Evolutionary conservation across 2,797 vertebrate species (phyloP), one percentile per base, ranked within the genome.

Genomic region (Melanotaenia parkinsoni): DNA sequence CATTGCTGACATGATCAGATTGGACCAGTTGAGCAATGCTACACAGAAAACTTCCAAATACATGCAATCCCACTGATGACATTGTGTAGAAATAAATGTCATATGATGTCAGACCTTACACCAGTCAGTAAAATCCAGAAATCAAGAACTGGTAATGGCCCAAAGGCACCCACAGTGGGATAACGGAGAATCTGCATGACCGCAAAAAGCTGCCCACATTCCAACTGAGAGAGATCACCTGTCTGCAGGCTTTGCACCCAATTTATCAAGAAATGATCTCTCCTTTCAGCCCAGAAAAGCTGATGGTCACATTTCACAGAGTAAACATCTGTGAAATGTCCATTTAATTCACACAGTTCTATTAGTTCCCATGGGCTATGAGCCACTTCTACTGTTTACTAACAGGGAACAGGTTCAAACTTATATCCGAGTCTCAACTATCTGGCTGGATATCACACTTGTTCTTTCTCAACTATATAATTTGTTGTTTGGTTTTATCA

Each of bases 191-290:
- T 84, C 67, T 78, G 64, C 76, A 69, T 20, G 74, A 75, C 82
- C 73, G 58, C 76, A 81, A 51, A 66, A 58, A 62, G 70, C 74
- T 74, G 72, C 77, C 60, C 51, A 79, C 81, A 90, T 91, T 91
- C 87, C 86, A 72, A 37, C 28, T 0, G 59, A 67, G 62, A 75
- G 5, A 89, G 77, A 87, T 90, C 86, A 91, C 82, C 76, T 82
- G 73, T 76, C 79, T 70, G 61, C 43, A n/a, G 64, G 43, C 63
- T 76, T 22, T 63, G 66, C 32, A 56, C 68, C 47, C 76, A 74
- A 82, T 82, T 74, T 64, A 80, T 83, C 74, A 73, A 28, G 37
- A 68, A 77, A 22, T 47, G 54, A 72, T 58, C 54, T 57, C 70
- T 62, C 79, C 66, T 62, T 75, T 60, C 75, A 70, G 60, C 60